These are phyloP conservation scores for Podargus strigoides DNA, from an alignment of 2,797 vertebrate genomes.

Conservation along the genomic window DNA sequence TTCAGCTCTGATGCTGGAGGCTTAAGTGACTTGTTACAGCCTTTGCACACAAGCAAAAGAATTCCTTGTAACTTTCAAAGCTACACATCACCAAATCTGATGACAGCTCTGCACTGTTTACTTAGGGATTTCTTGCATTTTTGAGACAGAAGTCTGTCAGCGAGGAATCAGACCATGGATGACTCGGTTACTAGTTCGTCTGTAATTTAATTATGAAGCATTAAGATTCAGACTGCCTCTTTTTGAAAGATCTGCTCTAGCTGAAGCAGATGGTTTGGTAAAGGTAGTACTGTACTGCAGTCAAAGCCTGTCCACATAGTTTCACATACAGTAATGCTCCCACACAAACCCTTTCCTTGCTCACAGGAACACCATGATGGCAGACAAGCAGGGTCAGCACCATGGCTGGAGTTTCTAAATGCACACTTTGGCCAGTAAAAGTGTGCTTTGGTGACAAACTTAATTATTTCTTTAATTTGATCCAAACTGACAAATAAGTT, in stretches of 20 bases:
- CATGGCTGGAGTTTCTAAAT: accelerated
- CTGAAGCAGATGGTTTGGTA: neutral
- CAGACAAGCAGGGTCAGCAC: neutral
- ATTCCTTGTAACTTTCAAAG: neutral
- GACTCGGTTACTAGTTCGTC: neutral
- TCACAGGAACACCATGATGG: neutral
- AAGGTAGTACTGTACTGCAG: neutral
- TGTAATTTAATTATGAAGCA: neutral
- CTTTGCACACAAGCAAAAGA: neutral
- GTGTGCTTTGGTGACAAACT: neutral
- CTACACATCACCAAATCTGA: neutral
- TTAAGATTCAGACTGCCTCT: neutral
- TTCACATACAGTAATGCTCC: neutral
- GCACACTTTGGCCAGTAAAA: accelerated
- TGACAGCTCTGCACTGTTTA: constrained; percentile 4
- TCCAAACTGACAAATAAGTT: neutral
- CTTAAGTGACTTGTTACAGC: neutral
- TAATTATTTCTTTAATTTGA: neutral
- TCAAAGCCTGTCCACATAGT: accelerated
- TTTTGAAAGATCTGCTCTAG: neutral
- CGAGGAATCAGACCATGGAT: neutral
- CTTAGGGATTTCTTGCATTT: neutral
- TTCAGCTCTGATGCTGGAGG: neutral
- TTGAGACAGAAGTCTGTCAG: constrained; percentile 1
- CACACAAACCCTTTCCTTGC: neutral